Evolutionary conservation across 2,888 invertebrate species (phyloP), one percentile per base, ranked within the genome.

Genomic region (Mesorhabditis sp.): DNA sequence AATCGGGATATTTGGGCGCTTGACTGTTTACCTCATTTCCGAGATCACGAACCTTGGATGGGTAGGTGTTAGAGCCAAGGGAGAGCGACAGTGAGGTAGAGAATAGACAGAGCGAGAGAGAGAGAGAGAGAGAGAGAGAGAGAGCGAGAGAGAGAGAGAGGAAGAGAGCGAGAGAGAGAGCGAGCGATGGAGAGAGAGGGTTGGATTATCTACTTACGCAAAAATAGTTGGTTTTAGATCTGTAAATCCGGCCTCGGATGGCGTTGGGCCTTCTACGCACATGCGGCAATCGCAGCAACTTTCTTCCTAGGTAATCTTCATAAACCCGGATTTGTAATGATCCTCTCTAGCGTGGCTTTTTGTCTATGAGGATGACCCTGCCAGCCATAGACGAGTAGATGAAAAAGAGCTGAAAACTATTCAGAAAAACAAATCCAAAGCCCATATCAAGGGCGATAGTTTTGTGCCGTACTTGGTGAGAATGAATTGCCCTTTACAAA

Each of bases 11-110:
- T 83, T 82, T 72, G 78, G 82, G 75, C 80, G 28, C 66, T 69
- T 83, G 44, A 83, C 83, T 79, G 66, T 83, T 83, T 73, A 77
- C 82, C 28, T 78, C 82, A 4, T 69, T 81, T 13, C 75, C 83
- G n/a, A 74, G 4, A 73, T 83, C 67, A 82, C 82, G 10, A 83
- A n/a, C n/a, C n/a, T n/a, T 5, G 83, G 82, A 74, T 77, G 71
- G 62, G 80, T 82, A 70, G 67, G 72, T 70, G n/a, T 28, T 42
- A 45, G 15, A 10, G 28, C n/a, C n/a, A n/a, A n/a, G n/a, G n/a
- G n/a, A n/a, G n/a, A n/a, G n/a, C n/a, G n/a, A n/a, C n/a, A n/a
- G n/a, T n/a, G n/a, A n/a, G n/a, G n/a, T n/a, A n/a, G n/a, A n/a
- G n/a, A n/a, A n/a, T n/a, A n/a, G n/a, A n/a, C n/a, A 64, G 13